phyloP scores from a whole-genome alignment of 2,888 invertebrate species.

The Asteroscopus sphinx region DNA sequence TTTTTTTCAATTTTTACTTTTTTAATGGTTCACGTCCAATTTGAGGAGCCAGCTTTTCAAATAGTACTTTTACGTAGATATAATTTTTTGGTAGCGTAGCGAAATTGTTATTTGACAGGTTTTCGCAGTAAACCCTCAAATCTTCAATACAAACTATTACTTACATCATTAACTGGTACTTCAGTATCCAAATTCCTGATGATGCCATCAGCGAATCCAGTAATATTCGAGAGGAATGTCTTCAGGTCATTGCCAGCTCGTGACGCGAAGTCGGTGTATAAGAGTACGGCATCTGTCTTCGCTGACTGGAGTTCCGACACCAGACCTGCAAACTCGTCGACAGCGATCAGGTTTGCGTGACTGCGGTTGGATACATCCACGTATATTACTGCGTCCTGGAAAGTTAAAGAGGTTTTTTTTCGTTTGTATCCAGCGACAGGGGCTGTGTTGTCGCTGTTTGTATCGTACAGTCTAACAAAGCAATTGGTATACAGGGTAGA shows the following conservation, averaged over 20 bases:
- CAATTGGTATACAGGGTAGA: too few relatives aligned
- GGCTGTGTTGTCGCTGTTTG: too few relatives aligned
- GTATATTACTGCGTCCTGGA: constrained; percentile 61
- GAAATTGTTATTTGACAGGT: too few relatives aligned
- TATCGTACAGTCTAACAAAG: too few relatives aligned
- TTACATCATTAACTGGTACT: constrained; percentile 66
- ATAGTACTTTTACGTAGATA: too few relatives aligned
- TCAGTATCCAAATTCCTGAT: constrained; percentile 49
- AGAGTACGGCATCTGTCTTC: constrained; percentile 72
- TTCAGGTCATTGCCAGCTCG: constrained; percentile 72
- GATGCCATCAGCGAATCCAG: constrained; percentile 65
- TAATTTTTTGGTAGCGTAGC: too few relatives aligned
- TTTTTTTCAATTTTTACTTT: too few relatives aligned
- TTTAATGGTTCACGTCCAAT: too few relatives aligned
- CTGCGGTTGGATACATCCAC: constrained; percentile 60
- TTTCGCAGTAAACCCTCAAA: too few relatives aligned
- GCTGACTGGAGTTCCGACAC: constrained; percentile 64
- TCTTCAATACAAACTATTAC: constrained; percentile 39
- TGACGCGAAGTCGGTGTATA: constrained; percentile 79
- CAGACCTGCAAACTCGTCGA: background rate
- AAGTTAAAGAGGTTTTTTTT: constrained; percentile 6
- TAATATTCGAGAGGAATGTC: constrained; percentile 72
- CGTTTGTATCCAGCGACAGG: background rate
- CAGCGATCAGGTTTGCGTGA: background rate
- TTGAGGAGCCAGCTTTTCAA: too few relatives aligned